Evolutionary conservation across 1,140 invertebrate species (phyloP).

Genomic region (Brachionus rotundiformis): DNA sequence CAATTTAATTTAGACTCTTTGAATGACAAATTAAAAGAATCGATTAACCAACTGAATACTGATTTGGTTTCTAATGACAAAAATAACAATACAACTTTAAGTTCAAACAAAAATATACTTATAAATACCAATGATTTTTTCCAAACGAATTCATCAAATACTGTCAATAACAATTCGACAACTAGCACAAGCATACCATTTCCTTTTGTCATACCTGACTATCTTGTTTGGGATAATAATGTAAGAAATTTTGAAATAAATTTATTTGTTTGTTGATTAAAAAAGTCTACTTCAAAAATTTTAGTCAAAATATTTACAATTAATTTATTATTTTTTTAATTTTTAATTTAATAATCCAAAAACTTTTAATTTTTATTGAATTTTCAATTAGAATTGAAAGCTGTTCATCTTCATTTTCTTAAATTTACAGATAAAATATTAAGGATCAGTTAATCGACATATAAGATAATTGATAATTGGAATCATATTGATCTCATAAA

Average conservation of each 20-base stretch:
- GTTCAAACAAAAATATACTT: conserved; percentile 11
- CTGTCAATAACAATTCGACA: neutral
- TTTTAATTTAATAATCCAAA: too few species aligned
- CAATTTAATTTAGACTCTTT: conserved; percentile 24
- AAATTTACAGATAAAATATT: too few species aligned
- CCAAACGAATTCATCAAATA: neutral
- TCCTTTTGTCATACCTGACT: conserved; percentile 43
- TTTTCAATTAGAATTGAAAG: too few species aligned
- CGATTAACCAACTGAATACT: conserved; percentile 4
- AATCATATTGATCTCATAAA: too few species aligned
- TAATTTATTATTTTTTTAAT: too few species aligned
- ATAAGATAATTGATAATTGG: too few species aligned
- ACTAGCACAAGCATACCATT: neutral
- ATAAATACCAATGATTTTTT: conserved; percentile 36
- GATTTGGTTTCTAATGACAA: conserved; percentile 26
- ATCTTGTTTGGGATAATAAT: conserved; percentile 41
- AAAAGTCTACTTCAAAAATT: neutral
- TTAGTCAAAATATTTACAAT: neutral
- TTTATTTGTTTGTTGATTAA: neutral
- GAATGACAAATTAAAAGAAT: conserved; percentile 24
- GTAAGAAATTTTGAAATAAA: neutral
- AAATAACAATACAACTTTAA: conserved; percentile 22
- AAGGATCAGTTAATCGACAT: too few species aligned
- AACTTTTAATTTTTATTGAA: too few species aligned
- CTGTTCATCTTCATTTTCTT: too few species aligned